Conservation (phyloP, 2,113 vertebrate species). For the Esox niger region DNA sequence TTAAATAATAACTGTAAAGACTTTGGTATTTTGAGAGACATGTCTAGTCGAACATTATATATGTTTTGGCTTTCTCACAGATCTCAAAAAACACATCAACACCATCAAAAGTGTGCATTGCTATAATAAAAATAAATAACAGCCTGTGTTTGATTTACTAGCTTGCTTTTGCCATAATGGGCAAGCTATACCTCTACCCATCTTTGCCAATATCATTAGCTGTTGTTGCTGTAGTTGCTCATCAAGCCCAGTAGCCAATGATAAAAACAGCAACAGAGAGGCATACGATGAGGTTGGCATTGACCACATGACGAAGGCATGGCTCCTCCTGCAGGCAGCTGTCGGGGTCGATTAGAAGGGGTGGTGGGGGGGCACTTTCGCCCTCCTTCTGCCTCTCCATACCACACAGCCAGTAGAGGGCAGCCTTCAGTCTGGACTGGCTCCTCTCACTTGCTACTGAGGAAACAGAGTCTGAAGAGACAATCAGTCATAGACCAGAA, state of each 20-base stretch:
- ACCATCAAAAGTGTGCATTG: not conserved
- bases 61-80: no score
- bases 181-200: not conserved
- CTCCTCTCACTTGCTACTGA: constrained; percentile 13
- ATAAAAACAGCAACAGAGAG: constrained; percentile 78
- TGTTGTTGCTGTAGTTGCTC: not conserved
- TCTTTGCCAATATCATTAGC: not conserved
- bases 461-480: constrained; percentile 34
- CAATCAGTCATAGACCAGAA: not conserved
- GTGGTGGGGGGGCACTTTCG: fast-evolving
- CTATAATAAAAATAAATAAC: constrained; percentile 9
- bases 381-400: constrained; percentile 67
- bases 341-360: not conserved
- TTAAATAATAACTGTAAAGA: no score
- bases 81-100: no score
- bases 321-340: constrained; percentile 75
- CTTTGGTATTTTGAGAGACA: not conserved
- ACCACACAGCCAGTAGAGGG: constrained; percentile 88
- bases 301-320: constrained; percentile 67
- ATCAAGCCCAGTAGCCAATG: constrained; percentile 87
- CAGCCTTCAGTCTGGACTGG: constrained; percentile 66
- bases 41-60: not conserved
- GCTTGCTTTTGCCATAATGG: not conserved
- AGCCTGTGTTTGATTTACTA: not conserved
- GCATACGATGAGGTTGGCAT: constrained; percentile 82